These are phyloP conservation scores for Anarhynchus alexandrinus DNA, from an alignment of 2,113 vertebrate genomes.

Conservation along the genomic window DNA sequence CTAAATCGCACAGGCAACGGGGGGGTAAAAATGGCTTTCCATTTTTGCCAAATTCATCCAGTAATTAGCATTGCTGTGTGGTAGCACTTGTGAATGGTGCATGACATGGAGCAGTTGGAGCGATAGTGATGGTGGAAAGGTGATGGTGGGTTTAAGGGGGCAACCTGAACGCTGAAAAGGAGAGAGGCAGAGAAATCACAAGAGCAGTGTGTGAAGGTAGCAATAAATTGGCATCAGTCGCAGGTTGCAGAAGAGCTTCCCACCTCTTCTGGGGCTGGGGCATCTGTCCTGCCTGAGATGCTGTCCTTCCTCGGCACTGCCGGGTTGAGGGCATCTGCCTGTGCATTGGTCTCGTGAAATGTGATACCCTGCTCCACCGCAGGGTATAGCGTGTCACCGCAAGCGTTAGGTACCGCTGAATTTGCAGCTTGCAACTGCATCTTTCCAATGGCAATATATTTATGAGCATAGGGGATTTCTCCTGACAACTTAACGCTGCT, in stretches of 20 bases:
- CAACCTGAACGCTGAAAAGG: rapidly evolving
- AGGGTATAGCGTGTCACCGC: rapidly evolving
- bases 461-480: background rate
- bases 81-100: background rate
- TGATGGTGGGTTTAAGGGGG: background rate
- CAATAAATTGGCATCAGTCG: background rate
- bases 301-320: background rate
- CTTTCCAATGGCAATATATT: rapidly evolving
- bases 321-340: background rate
- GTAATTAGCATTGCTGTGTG: no score
- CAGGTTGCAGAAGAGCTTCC: background rate
- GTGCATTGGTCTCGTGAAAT: rapidly evolving
- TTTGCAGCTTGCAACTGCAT: background rate
- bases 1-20: rapidly evolving
- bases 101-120: rapidly evolving
- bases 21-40: background rate
- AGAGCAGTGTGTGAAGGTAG: background rate
- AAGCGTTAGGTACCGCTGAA: rapidly evolving
- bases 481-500: background rate
- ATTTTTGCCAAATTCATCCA: background rate
- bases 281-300: background rate
- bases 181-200: no score
- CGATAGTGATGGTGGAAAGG: background rate
- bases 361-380: rapidly evolving
- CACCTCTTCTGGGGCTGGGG: background rate